These are phyloP conservation scores for Aurelia aurita complex sp. Pacific DNA, from an alignment of 30 jellyfish, hydroid and myxozoan species.

Conservation along the genomic window DNA sequence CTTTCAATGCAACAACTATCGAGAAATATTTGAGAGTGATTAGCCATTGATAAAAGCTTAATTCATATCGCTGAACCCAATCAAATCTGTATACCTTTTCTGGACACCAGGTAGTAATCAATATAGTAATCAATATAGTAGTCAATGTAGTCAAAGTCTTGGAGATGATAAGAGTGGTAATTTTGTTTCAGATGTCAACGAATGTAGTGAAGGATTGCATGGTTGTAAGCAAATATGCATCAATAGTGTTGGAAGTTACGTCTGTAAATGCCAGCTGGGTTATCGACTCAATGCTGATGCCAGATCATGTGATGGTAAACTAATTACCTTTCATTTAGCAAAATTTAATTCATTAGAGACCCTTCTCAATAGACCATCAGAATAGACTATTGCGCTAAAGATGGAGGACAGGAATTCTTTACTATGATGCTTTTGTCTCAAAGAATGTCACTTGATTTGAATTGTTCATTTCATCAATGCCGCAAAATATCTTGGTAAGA, in stretches of 20 bases:
- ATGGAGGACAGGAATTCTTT: no score
- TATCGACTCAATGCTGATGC: slow-evolving; percentile 52
- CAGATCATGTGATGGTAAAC: slow-evolving; percentile 56
- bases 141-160: not conserved
- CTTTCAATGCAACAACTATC: no score
- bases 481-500: not conserved
- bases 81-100: no score
- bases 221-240: slow-evolving; percentile 69
- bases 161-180: not conserved
- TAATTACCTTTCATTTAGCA: no score
- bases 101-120: not conserved
- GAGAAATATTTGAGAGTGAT: no score
- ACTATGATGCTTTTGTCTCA: not conserved
- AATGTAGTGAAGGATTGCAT: slow-evolving; percentile 39
- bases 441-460: not conserved
- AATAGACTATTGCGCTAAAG: no score
- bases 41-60: no score
- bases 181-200: slow-evolving; percentile 60
- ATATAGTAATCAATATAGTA: not conserved
- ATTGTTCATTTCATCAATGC: not conserved
- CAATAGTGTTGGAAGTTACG: slow-evolving; percentile 55
- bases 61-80: no score
- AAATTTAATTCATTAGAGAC: no score
- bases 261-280: slow-evolving; percentile 58
- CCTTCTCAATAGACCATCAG: no score